Conservation (phyloP, 2,113 vertebrate genomes). For the Isurus oxyrinchus region DNA sequence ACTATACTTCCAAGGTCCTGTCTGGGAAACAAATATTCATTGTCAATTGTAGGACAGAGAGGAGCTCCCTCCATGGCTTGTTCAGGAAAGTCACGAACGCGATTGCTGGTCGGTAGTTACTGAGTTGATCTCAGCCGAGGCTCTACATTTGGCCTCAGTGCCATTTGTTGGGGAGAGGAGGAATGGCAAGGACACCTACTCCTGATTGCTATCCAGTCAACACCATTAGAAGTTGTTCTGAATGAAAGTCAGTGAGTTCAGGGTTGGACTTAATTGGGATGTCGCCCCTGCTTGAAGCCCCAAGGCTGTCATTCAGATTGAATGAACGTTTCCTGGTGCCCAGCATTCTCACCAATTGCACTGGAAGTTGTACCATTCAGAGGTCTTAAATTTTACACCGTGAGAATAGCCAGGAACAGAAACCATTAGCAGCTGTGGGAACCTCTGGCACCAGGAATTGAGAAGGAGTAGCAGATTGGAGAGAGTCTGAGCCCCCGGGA, state of each 20-base stretch:
- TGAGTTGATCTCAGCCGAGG: background rate
- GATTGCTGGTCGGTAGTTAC: background rate
- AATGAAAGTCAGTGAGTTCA: background rate
- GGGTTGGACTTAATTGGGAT: no score
- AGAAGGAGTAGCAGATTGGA: no score
- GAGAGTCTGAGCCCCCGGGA: no score
- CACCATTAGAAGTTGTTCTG: background rate
- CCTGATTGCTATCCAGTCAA: background rate
- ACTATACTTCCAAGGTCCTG: constrained; percentile 53
- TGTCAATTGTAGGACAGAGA: background rate
- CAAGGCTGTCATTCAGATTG: background rate
- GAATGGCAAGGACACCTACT: background rate
- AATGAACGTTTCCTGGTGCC: background rate
- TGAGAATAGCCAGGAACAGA: background rate
- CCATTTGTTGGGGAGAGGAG: no score
- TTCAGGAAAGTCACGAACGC: background rate
- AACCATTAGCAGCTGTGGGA: background rate
- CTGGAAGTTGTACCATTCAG: background rate
- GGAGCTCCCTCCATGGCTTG: background rate
- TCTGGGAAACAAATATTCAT: constrained; percentile 44
- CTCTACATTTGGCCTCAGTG: background rate
- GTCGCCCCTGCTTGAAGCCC: background rate
- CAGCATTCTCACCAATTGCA: background rate
- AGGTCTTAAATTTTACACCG: background rate
- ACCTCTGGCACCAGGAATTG: no score